These are phyloP conservation scores for Cheilosia impressa DNA, from an alignment of 2,888 invertebrate genomes.

Conservation along the genomic window DNA sequence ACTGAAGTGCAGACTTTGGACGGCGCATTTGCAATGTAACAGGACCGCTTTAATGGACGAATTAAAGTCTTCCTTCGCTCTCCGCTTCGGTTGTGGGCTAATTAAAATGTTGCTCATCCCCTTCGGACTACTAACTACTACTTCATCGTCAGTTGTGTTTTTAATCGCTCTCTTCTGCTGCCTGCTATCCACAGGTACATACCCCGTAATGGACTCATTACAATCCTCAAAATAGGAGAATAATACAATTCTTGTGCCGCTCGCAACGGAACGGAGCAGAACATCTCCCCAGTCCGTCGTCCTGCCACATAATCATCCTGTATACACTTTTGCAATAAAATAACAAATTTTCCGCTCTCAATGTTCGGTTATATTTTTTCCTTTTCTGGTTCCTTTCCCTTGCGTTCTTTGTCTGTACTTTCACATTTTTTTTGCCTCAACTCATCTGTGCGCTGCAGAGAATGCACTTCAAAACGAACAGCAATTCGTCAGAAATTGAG, in stretches of 20 bases:
- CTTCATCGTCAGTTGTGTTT: constrained; percentile 9
- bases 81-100: no score
- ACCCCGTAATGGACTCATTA: constrained; percentile 59
- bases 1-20: no score
- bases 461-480: constrained; percentile 44
- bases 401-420: constrained; percentile 5
- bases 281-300: constrained; percentile 13
- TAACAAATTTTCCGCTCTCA: constrained; percentile 64
- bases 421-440: constrained; percentile 38
- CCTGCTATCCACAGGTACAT: constrained; percentile 8
- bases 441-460: constrained; percentile 49
- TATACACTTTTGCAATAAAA: constrained; percentile 49
- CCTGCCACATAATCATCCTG: constrained; percentile 30
- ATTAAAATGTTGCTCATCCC: no score
- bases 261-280: constrained; percentile 17
- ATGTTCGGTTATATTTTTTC: constrained; percentile 36
- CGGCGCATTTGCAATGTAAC: no score
- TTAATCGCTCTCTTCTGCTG: neutral
- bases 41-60: no score
- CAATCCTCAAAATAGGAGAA: constrained; percentile 59
- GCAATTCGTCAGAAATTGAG: constrained; percentile 62
- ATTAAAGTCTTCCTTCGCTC: no score
- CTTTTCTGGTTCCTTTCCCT: neutral
- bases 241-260: constrained; percentile 15
- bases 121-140: no score